Percentiles rank a stretch among this genome's conserved stretches.
Evolutionary conservation across 2,113 vertebrate genomes (phyloP).

Genomic region (Procavia capensis): DNA sequence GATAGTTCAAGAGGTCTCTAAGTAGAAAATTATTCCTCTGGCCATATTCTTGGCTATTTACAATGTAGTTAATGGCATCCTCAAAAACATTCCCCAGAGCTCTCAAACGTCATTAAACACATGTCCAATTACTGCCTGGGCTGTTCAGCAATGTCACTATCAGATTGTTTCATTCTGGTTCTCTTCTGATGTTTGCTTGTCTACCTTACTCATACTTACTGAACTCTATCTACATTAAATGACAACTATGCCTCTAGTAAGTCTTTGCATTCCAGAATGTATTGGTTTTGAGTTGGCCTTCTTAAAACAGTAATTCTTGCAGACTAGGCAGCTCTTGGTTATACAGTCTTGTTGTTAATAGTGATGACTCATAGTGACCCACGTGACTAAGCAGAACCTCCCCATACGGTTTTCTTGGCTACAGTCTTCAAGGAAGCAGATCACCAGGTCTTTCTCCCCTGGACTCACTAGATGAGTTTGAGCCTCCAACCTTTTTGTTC

Average conservation of each 20-base stretch:
- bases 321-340: neutral
- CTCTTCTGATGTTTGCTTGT: neutral
- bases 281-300: neutral
- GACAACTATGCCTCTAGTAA: neutral
- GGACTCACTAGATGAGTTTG: too few species aligned
- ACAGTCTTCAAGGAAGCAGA: too few species aligned
- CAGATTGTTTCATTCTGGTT: neutral
- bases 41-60: neutral
- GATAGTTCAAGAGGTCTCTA: neutral
- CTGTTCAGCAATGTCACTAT: neutral
- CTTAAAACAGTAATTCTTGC: neutral
- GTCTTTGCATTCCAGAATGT: neutral
- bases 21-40: neutral
- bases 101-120: neutral
- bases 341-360: too few species aligned
- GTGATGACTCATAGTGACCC: too few species aligned
- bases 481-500: too few species aligned
- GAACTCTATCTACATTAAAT: neutral
- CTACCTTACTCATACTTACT: neutral
- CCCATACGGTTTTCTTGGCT: too few species aligned
- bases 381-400: too few species aligned
- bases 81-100: neutral
- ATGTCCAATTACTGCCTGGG: neutral
- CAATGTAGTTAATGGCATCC: neutral
- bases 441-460: too few species aligned